A percentile compares a stretch with the other conserved stretches of the same genome.
Evolutionary conservation across 2,797 vertebrate genomes (phyloP).

Genomic region (Chelonia mydas): DNA sequence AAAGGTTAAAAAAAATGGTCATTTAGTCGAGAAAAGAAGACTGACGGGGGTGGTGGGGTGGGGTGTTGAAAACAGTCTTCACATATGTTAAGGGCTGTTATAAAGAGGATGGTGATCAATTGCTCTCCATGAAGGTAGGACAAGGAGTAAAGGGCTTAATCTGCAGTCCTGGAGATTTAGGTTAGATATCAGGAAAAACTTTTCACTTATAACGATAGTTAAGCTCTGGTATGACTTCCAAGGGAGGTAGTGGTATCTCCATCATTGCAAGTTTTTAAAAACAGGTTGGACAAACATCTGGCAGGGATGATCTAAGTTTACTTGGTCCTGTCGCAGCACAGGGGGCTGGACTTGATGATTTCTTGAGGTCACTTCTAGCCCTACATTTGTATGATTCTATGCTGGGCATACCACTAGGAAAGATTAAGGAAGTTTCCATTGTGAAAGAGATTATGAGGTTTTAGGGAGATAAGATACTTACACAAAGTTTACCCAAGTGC

Average conservation of each 20-base stretch:
- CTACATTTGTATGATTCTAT: neutral
- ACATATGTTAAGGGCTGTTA: neutral
- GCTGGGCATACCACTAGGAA: neutral
- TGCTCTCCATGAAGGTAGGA: neutral
- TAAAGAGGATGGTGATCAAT: neutral
- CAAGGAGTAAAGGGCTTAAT: neutral
- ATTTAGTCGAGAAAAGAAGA: neutral
- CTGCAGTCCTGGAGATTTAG: neutral
- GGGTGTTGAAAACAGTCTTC: neutral
- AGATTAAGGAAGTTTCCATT: neutral
- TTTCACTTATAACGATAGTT: neutral
- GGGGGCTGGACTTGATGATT: neutral
- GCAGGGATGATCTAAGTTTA: neutral
- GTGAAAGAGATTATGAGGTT: neutral
- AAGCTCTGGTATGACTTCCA: neutral
- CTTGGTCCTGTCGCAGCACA: neutral
- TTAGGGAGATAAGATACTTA: neutral
- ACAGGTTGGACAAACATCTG: neutral
- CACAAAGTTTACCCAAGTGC: neutral
- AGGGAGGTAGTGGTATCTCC: neutral
- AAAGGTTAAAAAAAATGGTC: neutral
- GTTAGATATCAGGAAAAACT: neutral
- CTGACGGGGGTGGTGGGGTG: accelerated
- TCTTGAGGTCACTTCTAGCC: neutral
- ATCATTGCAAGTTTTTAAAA: neutral